These are phyloP conservation scores for Hyposoter dolosus DNA, from an alignment of 2,888 invertebrate species.

Conservation along the genomic window DNA sequence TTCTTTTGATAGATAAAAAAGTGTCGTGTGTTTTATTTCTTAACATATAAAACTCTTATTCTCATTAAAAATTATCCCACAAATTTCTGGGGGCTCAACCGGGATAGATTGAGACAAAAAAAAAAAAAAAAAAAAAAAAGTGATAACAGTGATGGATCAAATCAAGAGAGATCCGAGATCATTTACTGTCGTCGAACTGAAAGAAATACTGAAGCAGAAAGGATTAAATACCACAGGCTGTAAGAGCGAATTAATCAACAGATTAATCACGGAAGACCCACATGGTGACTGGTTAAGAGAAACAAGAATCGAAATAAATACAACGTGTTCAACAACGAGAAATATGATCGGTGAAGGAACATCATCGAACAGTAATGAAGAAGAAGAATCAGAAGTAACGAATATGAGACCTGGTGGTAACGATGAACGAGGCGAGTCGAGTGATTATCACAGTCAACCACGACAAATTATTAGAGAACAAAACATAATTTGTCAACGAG, in stretches of 20 bases:
- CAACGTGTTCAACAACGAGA: neutral
- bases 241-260: neutral
- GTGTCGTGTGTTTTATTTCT: too few relatives aligned
- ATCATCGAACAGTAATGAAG: neutral
- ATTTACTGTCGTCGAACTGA: neutral
- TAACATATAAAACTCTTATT: too few relatives aligned
- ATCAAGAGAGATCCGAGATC: neutral
- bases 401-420: neutral
- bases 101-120: neutral
- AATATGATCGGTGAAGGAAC: neutral
- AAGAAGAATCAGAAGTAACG: neutral
- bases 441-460: neutral
- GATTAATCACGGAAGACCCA: neutral
- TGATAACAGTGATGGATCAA: neutral
- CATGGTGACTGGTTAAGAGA: neutral
- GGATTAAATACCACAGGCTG: neutral
- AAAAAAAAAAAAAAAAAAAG: neutral
- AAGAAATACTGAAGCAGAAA: neutral
- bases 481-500: neutral
- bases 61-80: too few relatives aligned
- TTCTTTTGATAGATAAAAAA: too few relatives aligned
- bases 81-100: neutral
- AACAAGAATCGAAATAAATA: neutral
- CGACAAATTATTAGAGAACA: neutral
- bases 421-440: neutral